Base-by-base conservation (phyloP, 1,140 invertebrate genomes). In the Grapholita molesta region DNA sequence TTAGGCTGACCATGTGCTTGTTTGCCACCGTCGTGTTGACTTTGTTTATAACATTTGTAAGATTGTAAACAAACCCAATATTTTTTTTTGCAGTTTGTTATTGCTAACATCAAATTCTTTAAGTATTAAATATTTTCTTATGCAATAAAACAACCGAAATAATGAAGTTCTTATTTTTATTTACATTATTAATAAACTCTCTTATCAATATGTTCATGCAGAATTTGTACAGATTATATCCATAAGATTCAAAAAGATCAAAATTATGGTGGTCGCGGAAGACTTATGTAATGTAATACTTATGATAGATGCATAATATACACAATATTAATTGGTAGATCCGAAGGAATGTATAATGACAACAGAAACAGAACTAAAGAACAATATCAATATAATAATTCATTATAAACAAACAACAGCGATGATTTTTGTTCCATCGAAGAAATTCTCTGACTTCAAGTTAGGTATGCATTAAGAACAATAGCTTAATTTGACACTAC, bases 151-250 rank as follows among this genome's bases (percentile, higher is more conserved):
- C 28, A 32, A 61, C 18, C 7, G 0, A 61, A 15, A 15, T 15
- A 61, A 18, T 61, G 4, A 12, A 28, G 3, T 61, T 28, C 25
- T 61, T 25, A 3, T 3, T 61, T 38, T 28, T 61, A 61, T 61
- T 61, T 61, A 61, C 55, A 61, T 15, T 61, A 18, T 15, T 61
- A 25, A 61, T 61, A 15, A 30, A 15, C 3, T 32, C 25, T 15
- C 55, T 61, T 61, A 61, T 61, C n/a, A 61, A 15, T 61, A 61
- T 61, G 24, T 15, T 12, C 25, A 25, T 61, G 28, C 55, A 61
- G n/a, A 61, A 61, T 28, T 28, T 61, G 24, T 57, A 57, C 23
- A 57, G 53, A 57, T 25, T 25, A 57, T 28, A 30, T 28, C 55
- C 55, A 30, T 28, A 30, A 48, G 11, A 28, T 57, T 61, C 9